Percentiles rank a stretch among this genome's conserved stretches.
Evolutionary conservation across 2,797 vertebrate genomes (phyloP).

Genomic region (Falco rusticolus): DNA sequence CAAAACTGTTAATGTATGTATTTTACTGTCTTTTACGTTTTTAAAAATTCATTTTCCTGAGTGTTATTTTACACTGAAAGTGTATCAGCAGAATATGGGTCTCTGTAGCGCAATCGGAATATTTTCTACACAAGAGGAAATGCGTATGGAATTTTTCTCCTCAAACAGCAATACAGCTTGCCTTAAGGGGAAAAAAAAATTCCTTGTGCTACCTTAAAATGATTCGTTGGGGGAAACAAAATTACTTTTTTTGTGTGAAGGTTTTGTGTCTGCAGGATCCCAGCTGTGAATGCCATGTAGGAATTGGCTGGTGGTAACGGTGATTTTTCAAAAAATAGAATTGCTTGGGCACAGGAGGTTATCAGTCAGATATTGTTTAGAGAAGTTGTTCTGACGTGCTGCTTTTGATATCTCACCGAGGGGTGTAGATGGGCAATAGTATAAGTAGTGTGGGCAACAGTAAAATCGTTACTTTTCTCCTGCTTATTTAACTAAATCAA

Average conservation of each 20-base stretch:
- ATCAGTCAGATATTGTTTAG: neutral
- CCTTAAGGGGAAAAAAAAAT: neutral
- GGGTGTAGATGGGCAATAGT: neutral
- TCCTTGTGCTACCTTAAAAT: neutral
- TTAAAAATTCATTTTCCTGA: neutral
- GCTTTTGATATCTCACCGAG: neutral
- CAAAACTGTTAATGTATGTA: neutral
- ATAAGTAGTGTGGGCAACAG: neutral
- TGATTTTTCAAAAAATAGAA: neutral
- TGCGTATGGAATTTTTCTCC: neutral
- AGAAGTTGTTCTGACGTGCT: neutral
- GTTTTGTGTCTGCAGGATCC: neutral
- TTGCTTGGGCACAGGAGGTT: neutral
- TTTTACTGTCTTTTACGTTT: neutral
- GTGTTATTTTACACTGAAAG: neutral
- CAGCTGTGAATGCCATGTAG: neutral
- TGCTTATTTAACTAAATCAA: neutral
- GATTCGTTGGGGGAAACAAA: neutral
- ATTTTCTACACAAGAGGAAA: neutral
- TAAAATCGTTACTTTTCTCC: neutral
- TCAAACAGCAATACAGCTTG: neutral
- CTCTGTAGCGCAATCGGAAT: neutral
- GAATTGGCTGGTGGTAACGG: neutral
- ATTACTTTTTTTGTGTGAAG: neutral
- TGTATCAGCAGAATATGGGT: neutral